These are phyloP conservation scores for Lophotis ruficrista DNA, from an alignment of 2,113 vertebrate genomes.

Conservation along the genomic window DNA sequence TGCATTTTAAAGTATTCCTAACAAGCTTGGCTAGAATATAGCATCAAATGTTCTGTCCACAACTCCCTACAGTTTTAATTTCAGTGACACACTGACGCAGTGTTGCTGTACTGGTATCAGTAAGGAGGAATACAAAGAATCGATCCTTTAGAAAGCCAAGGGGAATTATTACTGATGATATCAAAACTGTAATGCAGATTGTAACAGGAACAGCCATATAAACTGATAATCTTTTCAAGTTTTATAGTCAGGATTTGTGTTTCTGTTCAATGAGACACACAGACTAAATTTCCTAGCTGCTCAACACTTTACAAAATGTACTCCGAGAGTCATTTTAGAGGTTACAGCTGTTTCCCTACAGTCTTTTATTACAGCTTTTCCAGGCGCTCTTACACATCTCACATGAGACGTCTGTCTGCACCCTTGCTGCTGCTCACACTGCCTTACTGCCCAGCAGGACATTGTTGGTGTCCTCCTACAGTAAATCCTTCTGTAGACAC, in stretches of 20 bases:
- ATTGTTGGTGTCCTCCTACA: neutral
- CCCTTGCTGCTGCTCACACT: neutral
- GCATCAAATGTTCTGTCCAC: neutral
- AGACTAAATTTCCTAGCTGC: neutral
- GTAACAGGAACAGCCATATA: neutral
- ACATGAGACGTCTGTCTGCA: neutral
- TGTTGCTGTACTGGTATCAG: neutral
- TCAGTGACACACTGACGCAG: neutral
- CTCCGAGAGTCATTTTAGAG: constrained; percentile 10
- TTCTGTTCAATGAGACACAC: neutral
- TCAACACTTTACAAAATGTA: neutral
- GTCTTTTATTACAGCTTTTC: constrained; percentile 37
- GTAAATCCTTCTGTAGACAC: neutral
- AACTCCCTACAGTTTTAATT: neutral
- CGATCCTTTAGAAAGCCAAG: neutral
- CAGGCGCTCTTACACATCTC: neutral
- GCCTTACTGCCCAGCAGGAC: neutral
- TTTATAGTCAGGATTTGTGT: neutral
- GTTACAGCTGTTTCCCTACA: constrained; percentile 37
- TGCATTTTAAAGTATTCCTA: neutral
- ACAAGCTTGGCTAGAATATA: neutral
- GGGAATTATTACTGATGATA: neutral
- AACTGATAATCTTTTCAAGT: neutral
- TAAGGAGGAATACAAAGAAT: neutral
- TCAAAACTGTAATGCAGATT: neutral